Evolutionary conservation across 1,140 invertebrate species (phyloP), one percentile per base, ranked within the genome.

Genomic region (Brachionus plicatilis): DNA sequence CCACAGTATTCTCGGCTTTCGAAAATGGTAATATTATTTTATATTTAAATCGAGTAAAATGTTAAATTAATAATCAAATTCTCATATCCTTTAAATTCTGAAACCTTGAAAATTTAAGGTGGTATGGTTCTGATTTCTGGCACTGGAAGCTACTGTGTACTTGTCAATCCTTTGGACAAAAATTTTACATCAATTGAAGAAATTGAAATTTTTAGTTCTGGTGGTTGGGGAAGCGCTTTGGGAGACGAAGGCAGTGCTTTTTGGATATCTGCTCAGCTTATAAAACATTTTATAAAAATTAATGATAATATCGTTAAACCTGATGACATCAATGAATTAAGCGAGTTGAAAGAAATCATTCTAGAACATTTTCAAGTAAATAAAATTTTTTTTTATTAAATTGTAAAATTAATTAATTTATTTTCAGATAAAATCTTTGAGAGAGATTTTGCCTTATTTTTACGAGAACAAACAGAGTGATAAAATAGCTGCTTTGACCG

Each of bases 41-140:
- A 0, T 0, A 37, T 7, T 37, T 37, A 7, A 6, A 6, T 7
- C 7, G 33, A 37, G 33, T 37, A 37, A 37, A 37, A 2, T 37
- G 33, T 37, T 37, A 1, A 37, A 37, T 37, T 37, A 37, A 37
- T 7, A 37, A 37, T 37, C 5, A 7, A 37, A 37, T 47, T 1
- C 6, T 47, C 12, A 14, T 47, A 47, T 37, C 6, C 0, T 37
- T 7, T 37, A 7, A 7, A 5, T 6, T 0, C 9, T 60, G 27
- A 60, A 7, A 72, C n/a, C n/a, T 72, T 47, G 29, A 72, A 5
- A 2, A 17, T 33, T 17, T 17, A 86, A 92, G 93, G 92, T 84
- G 97, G 97, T 11, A 92, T 98, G 85, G 95, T 97, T 17, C 88
- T 98, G 29, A 99, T 99, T 86, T 93, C 94, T 85, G 97, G 97